Evolutionary conservation across 2,113 vertebrate species (phyloP).

Genomic region (Oncorhynchus tshawytscha): DNA sequence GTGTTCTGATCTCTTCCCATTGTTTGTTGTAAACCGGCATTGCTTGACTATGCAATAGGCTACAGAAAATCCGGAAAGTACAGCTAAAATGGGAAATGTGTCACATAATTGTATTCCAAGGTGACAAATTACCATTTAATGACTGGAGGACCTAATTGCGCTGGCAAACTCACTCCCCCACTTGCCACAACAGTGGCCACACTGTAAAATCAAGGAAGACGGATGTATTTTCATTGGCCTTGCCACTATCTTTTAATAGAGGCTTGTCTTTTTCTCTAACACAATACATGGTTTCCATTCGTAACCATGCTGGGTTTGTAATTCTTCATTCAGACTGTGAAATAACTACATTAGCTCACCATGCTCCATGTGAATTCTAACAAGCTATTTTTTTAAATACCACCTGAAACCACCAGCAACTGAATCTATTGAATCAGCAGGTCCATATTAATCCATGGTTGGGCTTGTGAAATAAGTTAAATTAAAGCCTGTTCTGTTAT

Average conservation of each 20-base stretch:
- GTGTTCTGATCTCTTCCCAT: neutral
- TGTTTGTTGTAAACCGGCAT: neutral
- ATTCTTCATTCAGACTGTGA: constrained; percentile 22
- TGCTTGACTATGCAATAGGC: constrained; percentile 7
- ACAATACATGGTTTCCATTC: constrained; percentile 38
- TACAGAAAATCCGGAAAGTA: neutral
- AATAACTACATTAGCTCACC: constrained; percentile 41
- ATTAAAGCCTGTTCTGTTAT: neutral
- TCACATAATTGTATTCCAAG: constrained; percentile 20
- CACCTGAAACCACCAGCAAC: constrained; percentile 9
- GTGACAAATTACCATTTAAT: constrained; percentile 47
- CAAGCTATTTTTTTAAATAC: constrained; percentile 17
- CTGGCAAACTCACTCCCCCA: neutral
- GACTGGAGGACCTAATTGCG: constrained; percentile 20
- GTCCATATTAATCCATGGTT: constrained; percentile 3
- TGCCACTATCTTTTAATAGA: constrained; percentile 30
- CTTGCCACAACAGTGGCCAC: constrained; percentile 43
- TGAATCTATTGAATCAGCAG: constrained; percentile 3
- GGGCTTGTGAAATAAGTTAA: neutral
- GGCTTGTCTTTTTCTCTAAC: constrained; percentile 23
- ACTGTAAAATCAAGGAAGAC: constrained; percentile 41
- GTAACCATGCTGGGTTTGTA: constrained; percentile 5
- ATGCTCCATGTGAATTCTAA: constrained; percentile 41
- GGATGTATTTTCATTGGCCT: constrained; percentile 51
- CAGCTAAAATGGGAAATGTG: neutral